phyloP scores from a whole-genome alignment of 2,888 invertebrate genomes.

The Ophion ventricosus region DNA sequence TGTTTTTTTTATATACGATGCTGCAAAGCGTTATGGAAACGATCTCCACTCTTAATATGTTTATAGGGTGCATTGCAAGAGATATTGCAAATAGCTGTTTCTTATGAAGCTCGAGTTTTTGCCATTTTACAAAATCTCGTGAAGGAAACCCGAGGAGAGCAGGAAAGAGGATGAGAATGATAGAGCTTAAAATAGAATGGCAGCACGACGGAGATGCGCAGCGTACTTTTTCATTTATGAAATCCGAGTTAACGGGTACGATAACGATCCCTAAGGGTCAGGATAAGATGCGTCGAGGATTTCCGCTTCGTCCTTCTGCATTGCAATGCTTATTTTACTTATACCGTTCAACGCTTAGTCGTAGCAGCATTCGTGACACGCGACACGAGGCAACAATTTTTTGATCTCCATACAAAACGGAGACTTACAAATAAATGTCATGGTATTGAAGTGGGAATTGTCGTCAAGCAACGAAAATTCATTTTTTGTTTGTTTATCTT shows the following conservation, averaged over 20 bases:
- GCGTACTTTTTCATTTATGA: slow-evolving; percentile 62
- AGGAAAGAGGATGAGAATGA: background rate
- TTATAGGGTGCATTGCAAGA: slow-evolving; percentile 26
- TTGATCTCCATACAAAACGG: background rate
- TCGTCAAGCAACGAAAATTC: background rate
- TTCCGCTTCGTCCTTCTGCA: slow-evolving; percentile 4
- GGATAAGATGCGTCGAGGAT: slow-evolving; percentile 30
- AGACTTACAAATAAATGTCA: background rate
- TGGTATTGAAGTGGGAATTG: background rate
- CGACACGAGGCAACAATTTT: background rate
- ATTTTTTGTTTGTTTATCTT: background rate
- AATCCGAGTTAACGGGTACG: slow-evolving; percentile 60
- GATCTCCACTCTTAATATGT: slow-evolving; percentile 26
- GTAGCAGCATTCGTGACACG: background rate
- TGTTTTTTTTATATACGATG: background rate
- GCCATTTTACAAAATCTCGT: slow-evolving; percentile 30
- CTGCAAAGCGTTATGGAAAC: slow-evolving; percentile 4
- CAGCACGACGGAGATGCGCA: slow-evolving; percentile 4
- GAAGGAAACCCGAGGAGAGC: background rate
- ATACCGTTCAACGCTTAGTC: background rate
- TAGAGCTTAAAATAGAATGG: background rate
- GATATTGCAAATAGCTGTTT: slow-evolving; percentile 61
- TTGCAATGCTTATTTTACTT: slow-evolving; percentile 24
- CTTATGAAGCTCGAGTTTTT: slow-evolving; percentile 53
- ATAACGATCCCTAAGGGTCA: slow-evolving; percentile 55